Percentiles rank a stretch among this genome's conserved stretches.
Evolutionary conservation across 2,113 vertebrate species (phyloP).

Genomic region (Catharus bicknelli): DNA sequence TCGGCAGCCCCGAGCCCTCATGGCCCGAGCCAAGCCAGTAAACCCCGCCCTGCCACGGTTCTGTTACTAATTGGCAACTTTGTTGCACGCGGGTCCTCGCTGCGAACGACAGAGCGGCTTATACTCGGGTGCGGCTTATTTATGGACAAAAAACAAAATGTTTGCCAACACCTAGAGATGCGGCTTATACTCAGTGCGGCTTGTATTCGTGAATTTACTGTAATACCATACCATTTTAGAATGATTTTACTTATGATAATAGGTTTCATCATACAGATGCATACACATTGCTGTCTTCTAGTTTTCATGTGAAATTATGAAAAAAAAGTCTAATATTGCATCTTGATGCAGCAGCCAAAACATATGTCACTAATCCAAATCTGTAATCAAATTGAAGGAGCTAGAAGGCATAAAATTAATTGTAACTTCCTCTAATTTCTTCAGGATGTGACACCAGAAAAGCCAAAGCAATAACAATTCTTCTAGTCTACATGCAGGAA

Average conservation of each 20-base stretch:
- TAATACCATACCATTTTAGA: neutral
- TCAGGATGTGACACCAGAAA: constrained; percentile 2
- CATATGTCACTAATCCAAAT: neutral
- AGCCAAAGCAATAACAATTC: neutral
- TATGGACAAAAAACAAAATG: too few species aligned
- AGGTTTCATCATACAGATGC: neutral
- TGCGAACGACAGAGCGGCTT: too few species aligned
- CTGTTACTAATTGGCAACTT: too few species aligned
- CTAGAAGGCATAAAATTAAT: neutral
- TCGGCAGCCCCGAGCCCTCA: too few species aligned
- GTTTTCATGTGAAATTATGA: neutral
- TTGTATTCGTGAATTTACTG: too few species aligned
- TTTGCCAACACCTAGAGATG: too few species aligned
- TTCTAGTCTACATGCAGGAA: neutral
- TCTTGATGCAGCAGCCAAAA: neutral
- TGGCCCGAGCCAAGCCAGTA: too few species aligned
- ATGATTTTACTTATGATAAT: neutral
- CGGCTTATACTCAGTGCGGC: too few species aligned
- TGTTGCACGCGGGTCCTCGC: too few species aligned
- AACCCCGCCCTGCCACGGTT: too few species aligned
- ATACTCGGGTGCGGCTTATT: too few species aligned
- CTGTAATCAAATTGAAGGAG: neutral
- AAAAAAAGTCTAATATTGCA: neutral
- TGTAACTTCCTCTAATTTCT: neutral
- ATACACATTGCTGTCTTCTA: neutral